Evolutionary conservation across 2,113 vertebrate genomes (phyloP), one percentile per base, ranked within the genome.

Genomic region (Pelecanoides urinatrix): DNA sequence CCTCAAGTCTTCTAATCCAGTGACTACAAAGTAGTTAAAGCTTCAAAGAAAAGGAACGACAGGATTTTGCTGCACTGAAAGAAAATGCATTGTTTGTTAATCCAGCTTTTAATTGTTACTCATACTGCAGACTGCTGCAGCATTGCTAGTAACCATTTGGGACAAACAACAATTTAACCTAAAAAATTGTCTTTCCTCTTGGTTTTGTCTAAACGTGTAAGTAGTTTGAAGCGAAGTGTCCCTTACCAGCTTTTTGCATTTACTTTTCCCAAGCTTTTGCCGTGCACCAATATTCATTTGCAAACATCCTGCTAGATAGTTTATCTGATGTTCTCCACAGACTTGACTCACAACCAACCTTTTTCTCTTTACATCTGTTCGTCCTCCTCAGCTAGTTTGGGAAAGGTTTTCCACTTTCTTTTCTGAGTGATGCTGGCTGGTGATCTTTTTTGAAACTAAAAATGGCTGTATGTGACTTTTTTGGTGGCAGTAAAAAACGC

Each of bases 1-100:
- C 76, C 90, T 91, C 95, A 92, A 96, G 78, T 76, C 53, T 96
- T 86, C 86, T 92, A 97, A 94, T 79, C 94, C 88, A 86, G 53
- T 67, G 79, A 95, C 93, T 95, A 65, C 74, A 88, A 88, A 94
- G 95, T 89, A 92, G 81, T 97, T 94, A 97, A 93, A 56, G 45
- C 94, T 97, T 97, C 95, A 96, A 96, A 97, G 96, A 88, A 79
- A 85, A 96, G 84, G 36, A 96, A 82, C 12, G 52, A 72, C 23
- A 81, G 92, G 93, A 67, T 92, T 97, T 96, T 88, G 92, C 81
- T 94, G 59, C 71, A 59, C 40, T 96, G 94, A 94, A 93, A 81
- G 91, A 94, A 59, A 72, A 86, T 13, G 49, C 56, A 26, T 94
- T 95, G 91, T 96, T 67, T 73, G 86, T 68, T 91, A 96, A 93